These are phyloP conservation scores for Zaprionus lachaisei DNA, from an alignment of 1,140 invertebrate species.

Conservation along the genomic window DNA sequence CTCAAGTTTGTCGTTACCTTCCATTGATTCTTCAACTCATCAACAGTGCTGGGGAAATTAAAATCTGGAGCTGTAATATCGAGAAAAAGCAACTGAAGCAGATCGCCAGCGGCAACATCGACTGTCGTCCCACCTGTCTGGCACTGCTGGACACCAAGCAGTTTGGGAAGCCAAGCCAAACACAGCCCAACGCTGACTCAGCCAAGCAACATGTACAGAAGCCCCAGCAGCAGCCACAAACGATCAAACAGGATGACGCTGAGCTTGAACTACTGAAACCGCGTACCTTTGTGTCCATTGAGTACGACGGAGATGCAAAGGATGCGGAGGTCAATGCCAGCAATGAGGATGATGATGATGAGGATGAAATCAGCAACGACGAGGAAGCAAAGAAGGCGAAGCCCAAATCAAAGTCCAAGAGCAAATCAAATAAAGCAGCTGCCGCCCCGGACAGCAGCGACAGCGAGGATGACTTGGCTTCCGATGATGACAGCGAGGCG, in stretches of 20 bases:
- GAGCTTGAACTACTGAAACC: constrained; percentile 2
- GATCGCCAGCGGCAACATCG: constrained; percentile 85
- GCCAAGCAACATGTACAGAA: not conserved
- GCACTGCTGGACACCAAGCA: constrained; percentile 81
- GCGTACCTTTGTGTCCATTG: constrained; percentile 63
- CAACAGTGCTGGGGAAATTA: constrained; percentile 90
- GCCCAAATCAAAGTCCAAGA: not conserved
- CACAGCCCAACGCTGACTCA: not conserved
- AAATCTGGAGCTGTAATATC: constrained; percentile 88
- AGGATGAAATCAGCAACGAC: constrained; percentile 16
- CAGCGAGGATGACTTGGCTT: not conserved
- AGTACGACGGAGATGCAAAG: constrained; percentile 43
- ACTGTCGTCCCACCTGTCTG: constrained; percentile 87
- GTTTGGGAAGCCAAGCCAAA: constrained; percentile 33
- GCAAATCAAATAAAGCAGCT: constrained; percentile 10
- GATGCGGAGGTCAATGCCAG: not conserved
- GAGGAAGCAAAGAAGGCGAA: constrained; percentile 14
- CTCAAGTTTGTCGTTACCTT: not conserved
- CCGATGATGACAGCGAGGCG: not conserved
- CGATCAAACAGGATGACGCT: constrained; percentile 17
- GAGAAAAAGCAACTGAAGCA: constrained; percentile 85
- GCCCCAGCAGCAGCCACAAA: not conserved
- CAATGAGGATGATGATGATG: not conserved
- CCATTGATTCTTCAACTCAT: not conserved
- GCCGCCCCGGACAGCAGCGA: constrained; percentile 14